These are phyloP conservation scores for Seriola quinqueradiata DNA, from an alignment of 2,113 vertebrate genomes.

Conservation along the genomic window DNA sequence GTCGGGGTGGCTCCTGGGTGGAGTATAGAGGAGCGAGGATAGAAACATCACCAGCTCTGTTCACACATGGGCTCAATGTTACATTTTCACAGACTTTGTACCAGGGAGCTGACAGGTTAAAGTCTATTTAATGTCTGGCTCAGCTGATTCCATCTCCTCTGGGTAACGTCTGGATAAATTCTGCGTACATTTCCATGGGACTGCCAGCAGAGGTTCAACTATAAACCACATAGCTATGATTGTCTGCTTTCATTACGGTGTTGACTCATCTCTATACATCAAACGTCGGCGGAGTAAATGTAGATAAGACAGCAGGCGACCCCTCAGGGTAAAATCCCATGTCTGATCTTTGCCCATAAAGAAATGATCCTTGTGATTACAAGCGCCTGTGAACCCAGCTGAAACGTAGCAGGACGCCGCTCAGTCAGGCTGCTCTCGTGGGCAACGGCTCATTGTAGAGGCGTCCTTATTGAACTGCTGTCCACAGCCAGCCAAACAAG, in stretches of 20 bases:
- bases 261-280: neutral
- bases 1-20: too few species aligned
- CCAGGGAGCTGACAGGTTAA: too few species aligned
- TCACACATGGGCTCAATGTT: too few species aligned
- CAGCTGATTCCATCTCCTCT: too few species aligned
- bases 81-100: too few species aligned
- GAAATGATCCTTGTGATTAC: neutral
- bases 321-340: neutral
- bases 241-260: neutral
- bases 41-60: too few species aligned
- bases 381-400: neutral
- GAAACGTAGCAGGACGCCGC: slow-evolving; percentile 1
- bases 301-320: neutral
- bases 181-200: neutral
- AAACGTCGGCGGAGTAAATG: neutral
- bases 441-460: neutral
- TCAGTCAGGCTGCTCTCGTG: slow-evolving; percentile 19
- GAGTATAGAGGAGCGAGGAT: too few species aligned
- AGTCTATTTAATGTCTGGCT: too few species aligned
- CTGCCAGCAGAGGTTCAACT: neutral
- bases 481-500: slow-evolving; percentile 26
- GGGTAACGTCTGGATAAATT: too few species aligned
- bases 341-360: slow-evolving; percentile 4
- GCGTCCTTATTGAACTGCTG: slow-evolving; percentile 11
- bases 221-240: neutral